Evolutionary conservation across 1,140 invertebrate species (phyloP), one percentile per base, ranked within the genome.

Genomic region (Euschistus heros): DNA sequence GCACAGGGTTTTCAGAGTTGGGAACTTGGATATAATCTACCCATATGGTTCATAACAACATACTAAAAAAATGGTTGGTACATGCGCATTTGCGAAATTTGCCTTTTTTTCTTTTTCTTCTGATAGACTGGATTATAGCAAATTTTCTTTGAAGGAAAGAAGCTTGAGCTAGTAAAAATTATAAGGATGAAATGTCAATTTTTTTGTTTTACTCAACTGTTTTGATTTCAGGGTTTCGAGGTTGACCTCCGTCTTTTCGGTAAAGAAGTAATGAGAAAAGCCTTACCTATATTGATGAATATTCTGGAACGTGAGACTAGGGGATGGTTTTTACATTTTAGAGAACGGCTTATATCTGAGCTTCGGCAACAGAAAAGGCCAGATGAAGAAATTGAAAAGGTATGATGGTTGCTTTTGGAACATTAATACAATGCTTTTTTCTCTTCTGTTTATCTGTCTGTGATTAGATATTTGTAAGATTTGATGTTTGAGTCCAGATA

Each of bases 251-350:
- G 89, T 47, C 76, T 92, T 42, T 92, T 90, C 76, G 86, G 85
- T 70, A 82, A 87, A 72, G 89, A 91, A 72, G 77, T 93, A 42
- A 87, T 94, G 76, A 84, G 88, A 61, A 86, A 88, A 73, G 89
- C 88, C n/a, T 75, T 92, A 63, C 84, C 86, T 0, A 79, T 86
- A 37, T 77, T 97, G 10, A 83, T 91, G 50, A 80, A 82, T 27
- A 88, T 94, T 67, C 75, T 95, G 68, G 92, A 95, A 74, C 82
- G 87, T 61, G 92, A 94, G 77, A 86, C 91, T 0, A 82, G 90
- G 67, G 92, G 92, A 59, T 96, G 93, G 92, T 94, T 94, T 77
- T 76, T 95, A 63, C 90, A 92, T 74, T 95, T 92, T 74, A 81
- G 91, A n/a, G 91, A 94, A 76, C 84, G 90, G 70, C 80, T 91